Conservation (phyloP, 2,797 vertebrate species). For the Pogonophryne albipinna region DNA sequence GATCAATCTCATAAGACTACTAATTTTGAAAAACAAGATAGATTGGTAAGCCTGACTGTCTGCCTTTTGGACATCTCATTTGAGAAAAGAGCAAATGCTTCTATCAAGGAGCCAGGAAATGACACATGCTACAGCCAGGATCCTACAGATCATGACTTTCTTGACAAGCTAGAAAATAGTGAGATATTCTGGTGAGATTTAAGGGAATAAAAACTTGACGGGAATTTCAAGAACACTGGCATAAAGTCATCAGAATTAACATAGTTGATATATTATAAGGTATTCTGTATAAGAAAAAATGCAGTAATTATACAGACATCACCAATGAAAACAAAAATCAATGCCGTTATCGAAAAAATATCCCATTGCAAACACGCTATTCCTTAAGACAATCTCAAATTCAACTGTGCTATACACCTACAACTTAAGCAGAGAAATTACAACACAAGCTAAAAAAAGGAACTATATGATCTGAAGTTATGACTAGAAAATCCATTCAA, state of each 20-base stretch:
- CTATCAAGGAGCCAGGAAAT: neutral
- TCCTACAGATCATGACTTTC: neutral
- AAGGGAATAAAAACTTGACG: too few species aligned
- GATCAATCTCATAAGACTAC: conserved; percentile 65
- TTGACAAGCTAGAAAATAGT: neutral
- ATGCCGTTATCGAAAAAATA: too few species aligned
- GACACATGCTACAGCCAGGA: neutral
- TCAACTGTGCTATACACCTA: neutral
- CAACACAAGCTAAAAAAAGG: neutral
- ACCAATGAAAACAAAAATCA: too few species aligned
- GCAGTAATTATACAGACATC: too few species aligned
- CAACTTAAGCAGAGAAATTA: conserved; percentile 1
- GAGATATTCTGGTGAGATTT: neutral
- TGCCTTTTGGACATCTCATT: conserved; percentile 46
- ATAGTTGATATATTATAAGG: too few species aligned
- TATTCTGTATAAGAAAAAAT: too few species aligned
- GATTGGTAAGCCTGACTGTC: conserved; percentile 9
- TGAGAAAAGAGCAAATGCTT: conserved; percentile 4
- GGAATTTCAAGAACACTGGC: neutral
- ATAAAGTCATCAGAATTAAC: neutral
- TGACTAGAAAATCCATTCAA: conserved; percentile 17
- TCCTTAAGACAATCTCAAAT: too few species aligned
- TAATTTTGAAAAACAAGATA: conserved; percentile 57
- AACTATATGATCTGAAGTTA: neutral
- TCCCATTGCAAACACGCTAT: too few species aligned